Evolutionary conservation across 2,888 invertebrate species (phyloP), one percentile per base, ranked within the genome.

Genomic region (Acanthopleura granulata): DNA sequence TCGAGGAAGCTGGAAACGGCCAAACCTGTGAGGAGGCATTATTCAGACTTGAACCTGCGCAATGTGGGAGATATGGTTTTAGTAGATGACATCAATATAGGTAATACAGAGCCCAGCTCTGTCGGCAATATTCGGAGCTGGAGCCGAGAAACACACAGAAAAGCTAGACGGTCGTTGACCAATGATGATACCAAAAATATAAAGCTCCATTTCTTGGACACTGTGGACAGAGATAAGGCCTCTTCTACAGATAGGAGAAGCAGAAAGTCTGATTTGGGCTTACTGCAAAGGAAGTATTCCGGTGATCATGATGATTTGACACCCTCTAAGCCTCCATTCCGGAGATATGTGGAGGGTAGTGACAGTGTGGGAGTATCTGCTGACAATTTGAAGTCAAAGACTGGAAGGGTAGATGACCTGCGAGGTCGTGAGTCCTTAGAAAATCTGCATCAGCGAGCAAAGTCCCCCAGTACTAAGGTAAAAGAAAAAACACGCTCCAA

Each of bases 381-480:
- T 40, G 71, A 71, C 50, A 16, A 27, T 9, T 4, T 4, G 1
- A 15, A 15, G 16, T 66, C 66, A 3, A 66, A 66, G 25, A 27
- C 25, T 25, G 29, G 27, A 22, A 18, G 66, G 18, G 66, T 66
- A 6, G 66, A 66, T 66, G 66, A 66, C 16, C 25, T 66, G 14
- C 1, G 66, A 25, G 29, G 70, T 50, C 49, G 30, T 12, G 70
- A 74, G 57, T 51, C 25, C 12, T 29, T n/a, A 11, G 74, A 74
- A 18, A n/a, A 29, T 49, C 49, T 50, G 49, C 69, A 51, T 51
- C 71, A 71, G 49, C 74, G 83, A 57, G 85, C 84, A 15, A 87
- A 86, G 79, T 86, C 89, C 14, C 89, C 89, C 12, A 89, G 89
- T 81, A 86, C 87, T 49, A 85, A 86, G 76, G 81, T 89, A 29